These are phyloP conservation scores for Hippocampus guttulatus DNA, from an alignment of 2,113 vertebrate genomes.

Conservation along the genomic window DNA sequence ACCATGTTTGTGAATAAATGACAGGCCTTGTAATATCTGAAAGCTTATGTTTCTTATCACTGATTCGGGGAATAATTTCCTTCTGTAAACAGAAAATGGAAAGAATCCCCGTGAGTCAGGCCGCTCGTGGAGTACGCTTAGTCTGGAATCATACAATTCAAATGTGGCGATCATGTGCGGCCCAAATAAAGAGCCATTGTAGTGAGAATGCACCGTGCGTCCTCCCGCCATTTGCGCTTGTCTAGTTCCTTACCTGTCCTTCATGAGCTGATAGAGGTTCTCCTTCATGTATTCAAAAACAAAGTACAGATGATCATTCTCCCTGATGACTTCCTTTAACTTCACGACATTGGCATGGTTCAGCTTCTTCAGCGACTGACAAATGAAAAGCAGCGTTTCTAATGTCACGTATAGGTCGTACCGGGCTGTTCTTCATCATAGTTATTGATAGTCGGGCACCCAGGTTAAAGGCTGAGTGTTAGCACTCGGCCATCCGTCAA, in stretches of 20 bases:
- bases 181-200: background rate
- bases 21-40: constrained; percentile 96
- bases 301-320: constrained; percentile 98
- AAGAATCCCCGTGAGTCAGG: constrained; percentile 33
- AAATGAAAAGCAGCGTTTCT: background rate
- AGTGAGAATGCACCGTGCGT: background rate
- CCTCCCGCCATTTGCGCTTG: background rate
- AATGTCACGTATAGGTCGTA: too few species aligned
- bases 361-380: constrained; percentile 94
- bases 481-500: background rate
- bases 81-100: constrained; percentile 81
- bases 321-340: constrained; percentile 95
- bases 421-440: background rate
- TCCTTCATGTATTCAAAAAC: constrained; percentile 99
- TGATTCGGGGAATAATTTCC: constrained; percentile 94
- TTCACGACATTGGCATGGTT: constrained; percentile 97
- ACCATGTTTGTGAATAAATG: constrained; percentile 99
- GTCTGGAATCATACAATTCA: background rate
- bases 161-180: background rate
- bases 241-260: constrained; percentile 81
- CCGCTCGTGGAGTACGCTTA: background rate
- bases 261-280: constrained; percentile 98
- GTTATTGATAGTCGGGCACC: background rate
- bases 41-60: constrained; percentile 98
- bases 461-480: background rate